Evolutionary conservation across 2,888 invertebrate genomes (phyloP), one percentile per base, ranked within the genome.

Genomic region (Hypena proboscidalis): DNA sequence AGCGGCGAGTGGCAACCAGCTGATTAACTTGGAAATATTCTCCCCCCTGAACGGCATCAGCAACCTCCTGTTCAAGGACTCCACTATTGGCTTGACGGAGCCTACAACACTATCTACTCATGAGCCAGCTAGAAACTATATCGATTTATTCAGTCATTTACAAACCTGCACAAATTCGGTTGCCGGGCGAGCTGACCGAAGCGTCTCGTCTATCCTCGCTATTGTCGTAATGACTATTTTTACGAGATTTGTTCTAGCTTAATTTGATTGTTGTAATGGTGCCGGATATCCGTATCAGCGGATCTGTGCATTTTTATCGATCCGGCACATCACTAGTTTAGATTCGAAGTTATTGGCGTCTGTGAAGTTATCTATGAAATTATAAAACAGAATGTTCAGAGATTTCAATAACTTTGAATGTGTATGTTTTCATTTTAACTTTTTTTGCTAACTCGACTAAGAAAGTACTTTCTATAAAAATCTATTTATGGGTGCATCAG

Each of bases 11-110:
- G 61, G 63, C 10, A 71, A 52, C 38, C 91, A 77, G 40, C 80
- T 83, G 35, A 86, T 85, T 66, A 89, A 89, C 63, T 69, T 93
- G 4, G 86, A 92, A 63, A 85, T 94, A 23, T 95, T 92, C 70
- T 92, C 93, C 0, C 77, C 88, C 0, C 94, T 94, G 74, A 90
- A 92, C 45, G 83, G 87, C 0, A 72, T 68, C 4, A 73, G 61
- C 15, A 83, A 94, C 68, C 76, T 95, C 3, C 74, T 95, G 0
- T 94, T 94, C 82, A 93, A 93, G 64, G 92, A 93, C 56, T 92
- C 93, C 0, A 93, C 93, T 0, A 85, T 92, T 0, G 93, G 93
- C 1, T 72, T 94, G 0, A 85, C 91, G 0, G 85, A 92, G 8
- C 83, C 88, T 0, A 71, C 85, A 0, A 71, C 70, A 0, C 61